A percentile compares a stretch with the other conserved stretches of the same genome.
Conservation (phyloP, 2,888 invertebrate species). For the Melinopterus prodromus region DNA sequence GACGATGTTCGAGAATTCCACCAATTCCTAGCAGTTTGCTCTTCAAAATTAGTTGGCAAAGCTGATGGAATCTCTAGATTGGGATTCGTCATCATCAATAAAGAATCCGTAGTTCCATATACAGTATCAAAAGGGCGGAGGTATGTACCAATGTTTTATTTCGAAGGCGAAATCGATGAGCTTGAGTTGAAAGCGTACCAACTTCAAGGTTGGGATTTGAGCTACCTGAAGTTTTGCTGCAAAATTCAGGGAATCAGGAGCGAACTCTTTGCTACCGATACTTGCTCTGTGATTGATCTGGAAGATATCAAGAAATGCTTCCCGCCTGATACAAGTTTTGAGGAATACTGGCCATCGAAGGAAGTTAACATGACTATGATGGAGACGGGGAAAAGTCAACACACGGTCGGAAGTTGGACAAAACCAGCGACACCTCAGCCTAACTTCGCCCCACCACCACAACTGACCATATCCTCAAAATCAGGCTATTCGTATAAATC, state of each 20-base stretch:
- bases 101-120: conserved; percentile 72
- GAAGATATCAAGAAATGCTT: conserved; percentile 86
- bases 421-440: conserved; percentile 76
- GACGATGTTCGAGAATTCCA: conserved; percentile 88
- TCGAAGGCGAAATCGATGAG: conserved; percentile 84
- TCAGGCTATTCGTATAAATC: neutral
- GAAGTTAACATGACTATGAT: conserved; percentile 73
- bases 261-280: conserved; percentile 86
- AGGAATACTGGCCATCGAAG: conserved; percentile 83
- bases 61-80: conserved; percentile 76
- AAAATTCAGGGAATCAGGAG: conserved; percentile 88
- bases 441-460: conserved; percentile 43
- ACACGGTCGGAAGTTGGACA: conserved; percentile 70
- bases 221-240: conserved; percentile 79
- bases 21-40: conserved; percentile 84
- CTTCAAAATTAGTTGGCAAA: conserved; percentile 76
- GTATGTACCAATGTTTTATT: conserved; percentile 86
- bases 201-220: conserved; percentile 81
- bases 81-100: conserved; percentile 85
- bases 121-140: conserved; percentile 79
- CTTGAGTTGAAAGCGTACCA: conserved; percentile 63
- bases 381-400: conserved; percentile 68
- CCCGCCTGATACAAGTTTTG: conserved; percentile 64
- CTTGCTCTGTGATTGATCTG: conserved; percentile 83
- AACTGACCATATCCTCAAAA: conserved; percentile 8